A percentile compares a stretch with the other conserved stretches of the same genome.
Evolutionary conservation across 2,113 vertebrate genomes (phyloP).

Genomic region (Xiphophorus maculatus): DNA sequence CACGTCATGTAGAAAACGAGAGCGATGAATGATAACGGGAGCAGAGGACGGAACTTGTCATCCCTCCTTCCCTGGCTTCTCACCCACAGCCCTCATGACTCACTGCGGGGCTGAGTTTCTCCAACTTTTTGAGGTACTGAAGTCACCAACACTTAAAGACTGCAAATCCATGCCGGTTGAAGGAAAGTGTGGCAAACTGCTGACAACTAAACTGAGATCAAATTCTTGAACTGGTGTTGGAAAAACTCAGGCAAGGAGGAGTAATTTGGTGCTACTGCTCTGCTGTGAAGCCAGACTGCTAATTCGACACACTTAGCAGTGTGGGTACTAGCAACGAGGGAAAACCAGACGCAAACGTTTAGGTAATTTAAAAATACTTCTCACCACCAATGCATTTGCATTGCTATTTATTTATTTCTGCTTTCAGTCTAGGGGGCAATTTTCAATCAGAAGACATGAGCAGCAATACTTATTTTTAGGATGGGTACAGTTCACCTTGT

Average conservation of each 20-base stretch:
- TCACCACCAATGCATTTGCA: background rate
- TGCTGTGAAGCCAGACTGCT: background rate
- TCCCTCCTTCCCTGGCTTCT: slow-evolving; percentile 35
- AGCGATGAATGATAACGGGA: slow-evolving; percentile 50
- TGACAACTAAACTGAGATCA: slow-evolving; percentile 31
- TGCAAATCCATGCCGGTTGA: slow-evolving; percentile 38
- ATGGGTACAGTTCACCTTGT: too few species aligned
- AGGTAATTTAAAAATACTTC: background rate
- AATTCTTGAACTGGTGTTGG: background rate
- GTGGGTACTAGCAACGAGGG: background rate
- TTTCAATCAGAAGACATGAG: too few species aligned
- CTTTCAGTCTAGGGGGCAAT: background rate
- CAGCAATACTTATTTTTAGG: too few species aligned
- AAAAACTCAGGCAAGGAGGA: background rate
- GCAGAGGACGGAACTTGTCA: slow-evolving; percentile 30
- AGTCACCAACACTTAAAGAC: slow-evolving; percentile 52
- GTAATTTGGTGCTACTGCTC: background rate
- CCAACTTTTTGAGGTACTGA: slow-evolving; percentile 48
- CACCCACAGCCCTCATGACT: slow-evolving; percentile 33
- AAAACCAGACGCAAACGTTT: background rate
- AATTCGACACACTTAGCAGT: background rate
- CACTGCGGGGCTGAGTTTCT: slow-evolving; percentile 35
- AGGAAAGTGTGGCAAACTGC: slow-evolving; percentile 31
- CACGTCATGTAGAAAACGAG: slow-evolving; percentile 47
- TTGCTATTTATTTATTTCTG: background rate